Evolutionary conservation across 2,888 invertebrate species (phyloP).

Genomic region (Leptopterna dolabrata): DNA sequence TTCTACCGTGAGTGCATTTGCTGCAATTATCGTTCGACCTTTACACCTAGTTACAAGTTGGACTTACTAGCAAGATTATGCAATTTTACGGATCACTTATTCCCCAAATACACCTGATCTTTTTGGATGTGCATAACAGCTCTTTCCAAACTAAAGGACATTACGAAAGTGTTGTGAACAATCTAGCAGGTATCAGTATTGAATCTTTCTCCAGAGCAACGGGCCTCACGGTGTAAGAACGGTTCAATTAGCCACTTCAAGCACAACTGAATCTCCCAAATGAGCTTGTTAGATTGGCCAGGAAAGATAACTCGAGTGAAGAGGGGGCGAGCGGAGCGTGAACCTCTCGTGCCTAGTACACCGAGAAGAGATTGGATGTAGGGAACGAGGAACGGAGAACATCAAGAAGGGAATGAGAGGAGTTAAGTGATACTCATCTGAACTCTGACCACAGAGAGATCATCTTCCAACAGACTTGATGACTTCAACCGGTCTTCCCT

Average conservation of each 20-base stretch:
- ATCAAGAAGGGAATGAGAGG: slow-evolving; percentile 5
- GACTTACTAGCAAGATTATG: neutral
- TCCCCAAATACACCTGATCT: neutral
- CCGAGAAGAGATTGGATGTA: neutral
- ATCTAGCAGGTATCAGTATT: neutral
- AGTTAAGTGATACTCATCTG: slow-evolving; percentile 29
- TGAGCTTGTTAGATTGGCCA: slow-evolving; percentile 3
- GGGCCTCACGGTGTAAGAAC: neutral
- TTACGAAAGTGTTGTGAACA: neutral
- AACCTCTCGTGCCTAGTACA: neutral
- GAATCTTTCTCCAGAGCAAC: neutral
- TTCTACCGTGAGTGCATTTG: too few relatives aligned
- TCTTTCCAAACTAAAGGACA: neutral
- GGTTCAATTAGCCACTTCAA: slow-evolving; percentile 7
- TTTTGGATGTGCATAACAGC: neutral
- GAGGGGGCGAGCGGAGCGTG: neutral
- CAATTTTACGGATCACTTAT: neutral
- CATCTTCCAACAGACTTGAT: slow-evolving; percentile 11
- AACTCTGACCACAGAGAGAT: slow-evolving; percentile 27
- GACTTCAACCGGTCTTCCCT: slow-evolving; percentile 9
- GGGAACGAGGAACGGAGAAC: neutral
- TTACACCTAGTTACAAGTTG: too few relatives aligned
- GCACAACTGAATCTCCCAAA: neutral
- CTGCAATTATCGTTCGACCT: too few relatives aligned
- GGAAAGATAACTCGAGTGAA: neutral